phyloP scores from a whole-genome alignment of 2,888 invertebrate genomes.

The Xanthia icteritia region DNA sequence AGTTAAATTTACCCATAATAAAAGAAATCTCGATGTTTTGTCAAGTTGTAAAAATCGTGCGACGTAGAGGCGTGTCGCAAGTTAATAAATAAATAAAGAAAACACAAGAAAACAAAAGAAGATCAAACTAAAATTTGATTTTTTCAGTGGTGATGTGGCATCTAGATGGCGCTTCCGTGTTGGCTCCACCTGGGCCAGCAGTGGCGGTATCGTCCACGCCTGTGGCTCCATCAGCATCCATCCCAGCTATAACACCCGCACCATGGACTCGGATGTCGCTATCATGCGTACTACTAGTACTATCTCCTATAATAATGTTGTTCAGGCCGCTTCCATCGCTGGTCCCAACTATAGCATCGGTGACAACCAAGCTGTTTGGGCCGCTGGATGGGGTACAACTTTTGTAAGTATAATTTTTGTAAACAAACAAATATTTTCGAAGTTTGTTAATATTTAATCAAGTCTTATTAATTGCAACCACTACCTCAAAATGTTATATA shows the following conservation, averaged over 20 bases:
- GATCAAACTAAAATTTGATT: background rate
- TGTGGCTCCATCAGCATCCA: slow-evolving; percentile 61
- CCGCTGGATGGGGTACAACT: slow-evolving; percentile 80
- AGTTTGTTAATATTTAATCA: too few relatives aligned
- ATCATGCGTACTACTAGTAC: slow-evolving; percentile 54
- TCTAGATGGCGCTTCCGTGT: slow-evolving; percentile 73
- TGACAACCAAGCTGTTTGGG: slow-evolving; percentile 74
- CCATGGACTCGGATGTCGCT: slow-evolving; percentile 67
- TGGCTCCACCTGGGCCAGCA: slow-evolving; percentile 76
- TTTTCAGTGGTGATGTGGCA: slow-evolving; percentile 67
- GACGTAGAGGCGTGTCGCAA: too few relatives aligned
- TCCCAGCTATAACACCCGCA: slow-evolving; percentile 50
- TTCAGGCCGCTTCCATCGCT: slow-evolving; percentile 64
- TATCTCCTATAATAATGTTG: slow-evolving; percentile 54
- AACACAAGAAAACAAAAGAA: slow-evolving; percentile 2
- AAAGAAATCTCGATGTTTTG: background rate
- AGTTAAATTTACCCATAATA: background rate
- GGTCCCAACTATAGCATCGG: slow-evolving; percentile 68
- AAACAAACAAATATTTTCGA: background rate
- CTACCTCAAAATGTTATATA: background rate
- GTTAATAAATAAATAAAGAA: background rate
- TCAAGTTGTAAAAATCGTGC: background rate
- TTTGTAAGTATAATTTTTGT: slow-evolving; percentile 62
- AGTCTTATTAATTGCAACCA: background rate
- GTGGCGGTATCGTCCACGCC: slow-evolving; percentile 71